A percentile compares a stretch with the other conserved stretches of the same genome.
Conservation (phyloP, 2,113 vertebrate genomes). For the Crotalus helleri region DNA sequence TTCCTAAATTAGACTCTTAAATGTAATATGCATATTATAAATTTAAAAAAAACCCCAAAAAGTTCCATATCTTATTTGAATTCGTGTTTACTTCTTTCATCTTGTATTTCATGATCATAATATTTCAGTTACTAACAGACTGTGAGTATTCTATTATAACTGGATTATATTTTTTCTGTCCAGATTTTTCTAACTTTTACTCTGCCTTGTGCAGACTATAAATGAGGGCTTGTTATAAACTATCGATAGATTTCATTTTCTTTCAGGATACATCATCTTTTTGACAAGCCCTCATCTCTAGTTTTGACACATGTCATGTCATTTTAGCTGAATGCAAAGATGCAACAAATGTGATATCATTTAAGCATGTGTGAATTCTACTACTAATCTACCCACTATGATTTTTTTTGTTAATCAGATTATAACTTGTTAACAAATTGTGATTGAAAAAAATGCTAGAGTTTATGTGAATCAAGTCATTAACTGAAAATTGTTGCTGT, state of each 20-base stretch:
- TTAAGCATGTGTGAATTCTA: not conserved
- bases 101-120: constrained; percentile 5
- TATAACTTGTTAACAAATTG: not conserved
- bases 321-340: constrained; percentile 1
- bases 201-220: constrained; percentile 39
- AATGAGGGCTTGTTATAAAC: constrained; percentile 36
- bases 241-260: not conserved
- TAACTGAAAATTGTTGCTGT: not conserved
- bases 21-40: not conserved
- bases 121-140: constrained; percentile 48
- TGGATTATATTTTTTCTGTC: constrained; percentile 11
- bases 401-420: not conserved
- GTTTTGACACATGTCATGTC: not conserved
- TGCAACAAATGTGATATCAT: not conserved
- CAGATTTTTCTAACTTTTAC: constrained; percentile 37
- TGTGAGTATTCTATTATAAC: constrained; percentile 45
- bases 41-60: not conserved
- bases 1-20: not conserved
- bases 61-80: constrained; percentile 11
- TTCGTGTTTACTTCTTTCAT: constrained; percentile 37
- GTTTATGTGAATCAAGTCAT: not conserved
- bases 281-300: not conserved
- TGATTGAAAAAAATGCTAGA: not conserved
- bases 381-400: not conserved
- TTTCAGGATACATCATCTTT: not conserved